phyloP scores from a whole-genome alignment of 2,797 vertebrate genomes.

The Pteropus rufus region DNA sequence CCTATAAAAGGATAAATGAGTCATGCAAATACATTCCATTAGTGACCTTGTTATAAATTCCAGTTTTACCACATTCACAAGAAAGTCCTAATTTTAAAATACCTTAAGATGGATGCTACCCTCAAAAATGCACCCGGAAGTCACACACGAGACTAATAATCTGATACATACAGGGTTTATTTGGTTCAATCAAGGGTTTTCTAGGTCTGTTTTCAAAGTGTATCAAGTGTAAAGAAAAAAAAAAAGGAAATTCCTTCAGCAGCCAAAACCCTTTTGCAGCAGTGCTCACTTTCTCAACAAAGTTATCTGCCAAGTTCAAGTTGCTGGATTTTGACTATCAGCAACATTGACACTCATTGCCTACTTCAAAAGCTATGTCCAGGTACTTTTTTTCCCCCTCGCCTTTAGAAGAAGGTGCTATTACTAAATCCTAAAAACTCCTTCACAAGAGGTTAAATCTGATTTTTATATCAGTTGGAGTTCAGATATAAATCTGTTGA shows the following conservation, averaged over 20 bases:
- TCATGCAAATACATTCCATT: slow-evolving; percentile 62
- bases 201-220: not conserved
- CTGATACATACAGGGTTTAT: not conserved
- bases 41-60: slow-evolving; percentile 57
- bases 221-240: slow-evolving; percentile 33
- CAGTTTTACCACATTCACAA: slow-evolving; percentile 53
- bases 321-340: not conserved
- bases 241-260: not conserved
- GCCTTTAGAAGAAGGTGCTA: not conserved
- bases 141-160: not conserved
- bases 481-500: not conserved
- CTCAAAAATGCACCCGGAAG: slow-evolving; percentile 41
- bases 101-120: slow-evolving; percentile 25
- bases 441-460: not conserved
- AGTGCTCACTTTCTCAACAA: not conserved
- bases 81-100: slow-evolving; percentile 43
- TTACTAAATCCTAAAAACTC: not conserved
- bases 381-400: not conserved
- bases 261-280: not conserved
- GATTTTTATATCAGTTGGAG: not conserved
- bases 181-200: slow-evolving; percentile 27
- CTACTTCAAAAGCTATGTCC: not conserved
- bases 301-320: not conserved
- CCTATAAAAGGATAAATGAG: slow-evolving; percentile 56
- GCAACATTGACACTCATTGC: not conserved